Evolutionary conservation across 2,797 vertebrate species (phyloP), one percentile per base, ranked within the genome.

Genomic region (Chaunax sp.): DNA sequence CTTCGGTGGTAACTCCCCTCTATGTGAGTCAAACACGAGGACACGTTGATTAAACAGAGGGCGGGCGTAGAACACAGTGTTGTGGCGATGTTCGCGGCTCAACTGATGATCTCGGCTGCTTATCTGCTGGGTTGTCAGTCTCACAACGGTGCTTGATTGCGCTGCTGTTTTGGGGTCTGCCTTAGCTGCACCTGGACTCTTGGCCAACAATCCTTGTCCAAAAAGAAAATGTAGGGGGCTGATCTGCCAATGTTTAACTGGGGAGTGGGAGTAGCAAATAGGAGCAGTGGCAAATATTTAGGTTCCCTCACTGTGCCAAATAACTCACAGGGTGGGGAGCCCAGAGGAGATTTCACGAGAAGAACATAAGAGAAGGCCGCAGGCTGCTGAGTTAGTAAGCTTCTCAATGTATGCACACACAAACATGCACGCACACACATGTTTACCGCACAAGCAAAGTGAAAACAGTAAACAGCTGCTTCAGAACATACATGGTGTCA

Each of bases 11-110:
- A 71, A 81, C 81, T 80, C 81, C 81, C 78, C 26, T 83, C 82
- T 77, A 73, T 90, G 85, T 83, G 74, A 92, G 89, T 84, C 73
- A 81, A 90, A 90, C 84, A 67, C 91, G 89, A 86, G 89, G 90
- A 93, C 87, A 77, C 91, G 89, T 84, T 93, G 91, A 93, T 93
- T 90, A 91, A 80, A 6, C 23, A 25, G 26, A 35, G 56, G 26
- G 40, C 38, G 65, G 37, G 37, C 30, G 35, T 72, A 26, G 46
- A 71, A 64, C 72, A 63, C 33, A 51, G 63, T 52, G 63, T 11
- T 64, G 30, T 54, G 68, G 25, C 9, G 68, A 46, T 49, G 28
- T 70, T 19, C 51, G 47, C n/a, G 20, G 60, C 78, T 79, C 62
- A 45, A 65, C 72, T 79, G 72, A 84, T 84, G 76, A 81, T 75